Conservation (phyloP, 2,113 vertebrate species). For the Asarcornis scutulata region DNA sequence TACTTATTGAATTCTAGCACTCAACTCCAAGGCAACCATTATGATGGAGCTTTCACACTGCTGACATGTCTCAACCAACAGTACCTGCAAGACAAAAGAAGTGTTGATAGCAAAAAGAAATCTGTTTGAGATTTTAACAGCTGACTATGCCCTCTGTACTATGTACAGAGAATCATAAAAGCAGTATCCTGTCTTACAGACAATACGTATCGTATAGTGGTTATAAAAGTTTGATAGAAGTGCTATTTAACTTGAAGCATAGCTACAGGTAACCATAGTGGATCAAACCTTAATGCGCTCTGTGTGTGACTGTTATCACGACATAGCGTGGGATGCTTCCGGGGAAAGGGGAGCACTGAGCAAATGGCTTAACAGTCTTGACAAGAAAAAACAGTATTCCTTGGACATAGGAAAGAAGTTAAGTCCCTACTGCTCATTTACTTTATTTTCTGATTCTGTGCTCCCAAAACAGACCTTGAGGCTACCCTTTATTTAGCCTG, state of each 20-base stretch:
- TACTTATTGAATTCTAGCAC: not conserved
- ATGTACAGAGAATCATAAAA: not conserved
- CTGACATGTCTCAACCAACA: not conserved
- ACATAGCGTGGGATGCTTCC: no score
- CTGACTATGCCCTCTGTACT: not conserved
- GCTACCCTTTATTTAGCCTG: not conserved
- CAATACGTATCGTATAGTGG: no score
- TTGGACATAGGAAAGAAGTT: not conserved
- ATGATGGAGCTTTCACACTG: rapidly evolving
- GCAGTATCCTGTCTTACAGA: not conserved
- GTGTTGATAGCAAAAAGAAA: not conserved
- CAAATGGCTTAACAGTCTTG: not conserved
- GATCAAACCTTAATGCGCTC: not conserved
- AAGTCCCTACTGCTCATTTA: not conserved
- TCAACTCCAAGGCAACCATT: not conserved
- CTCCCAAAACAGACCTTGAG: not conserved
- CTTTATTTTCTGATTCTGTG: not conserved
- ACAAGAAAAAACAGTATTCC: not conserved
- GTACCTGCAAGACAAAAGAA: rapidly evolving
- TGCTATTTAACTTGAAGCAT: not conserved
- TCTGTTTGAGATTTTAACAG: not conserved
- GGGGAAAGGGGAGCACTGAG: not conserved
- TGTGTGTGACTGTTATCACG: not conserved
- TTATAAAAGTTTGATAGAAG: not conserved
- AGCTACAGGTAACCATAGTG: not conserved